Conservation (phyloP, 2,888 invertebrate genomes). For the Conops quadrifasciatus region DNA sequence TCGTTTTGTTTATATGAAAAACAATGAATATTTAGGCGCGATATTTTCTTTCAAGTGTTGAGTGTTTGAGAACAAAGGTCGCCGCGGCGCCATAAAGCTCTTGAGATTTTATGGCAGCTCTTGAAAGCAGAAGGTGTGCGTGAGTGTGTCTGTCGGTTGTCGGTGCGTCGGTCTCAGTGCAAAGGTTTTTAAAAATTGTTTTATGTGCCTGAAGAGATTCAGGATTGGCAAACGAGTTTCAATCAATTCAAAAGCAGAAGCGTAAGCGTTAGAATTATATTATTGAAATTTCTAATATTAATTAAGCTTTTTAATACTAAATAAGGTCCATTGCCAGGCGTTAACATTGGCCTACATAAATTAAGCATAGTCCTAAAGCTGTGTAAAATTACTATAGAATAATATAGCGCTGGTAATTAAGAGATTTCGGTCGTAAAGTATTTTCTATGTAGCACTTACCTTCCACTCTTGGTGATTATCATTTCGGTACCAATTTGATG, state of each 20-base stretch:
- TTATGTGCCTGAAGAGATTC: neutral
- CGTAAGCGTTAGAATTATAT: too few species aligned
- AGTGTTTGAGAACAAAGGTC: conserved; percentile 32
- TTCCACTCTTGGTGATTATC: conserved; percentile 85
- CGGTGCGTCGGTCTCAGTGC: neutral
- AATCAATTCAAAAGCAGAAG: too few species aligned
- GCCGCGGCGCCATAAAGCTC: conserved; percentile 39
- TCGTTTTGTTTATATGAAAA: conserved; percentile 19
- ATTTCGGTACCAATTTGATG: conserved; percentile 80
- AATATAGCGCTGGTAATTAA: too few species aligned
- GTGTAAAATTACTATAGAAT: too few species aligned
- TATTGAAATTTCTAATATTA: too few species aligned
- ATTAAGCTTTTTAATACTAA: too few species aligned
- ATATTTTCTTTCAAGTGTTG: conserved; percentile 32
- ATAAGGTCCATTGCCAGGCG: too few species aligned
- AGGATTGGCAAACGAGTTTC: neutral
- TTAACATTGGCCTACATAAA: too few species aligned
- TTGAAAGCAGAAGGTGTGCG: neutral
- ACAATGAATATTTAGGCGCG: conserved; percentile 44
- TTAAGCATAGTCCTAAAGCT: too few species aligned
- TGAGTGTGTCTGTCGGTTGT: neutral
- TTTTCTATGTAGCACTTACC: conserved; percentile 68
- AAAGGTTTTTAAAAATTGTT: neutral
- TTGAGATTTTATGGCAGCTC: conserved; percentile 26
- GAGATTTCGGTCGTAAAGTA: too few species aligned